Evolutionary conservation across 2,797 vertebrate genomes (phyloP), one percentile per base, ranked within the genome.

Genomic region (Acrossocheilus fasciatus): DNA sequence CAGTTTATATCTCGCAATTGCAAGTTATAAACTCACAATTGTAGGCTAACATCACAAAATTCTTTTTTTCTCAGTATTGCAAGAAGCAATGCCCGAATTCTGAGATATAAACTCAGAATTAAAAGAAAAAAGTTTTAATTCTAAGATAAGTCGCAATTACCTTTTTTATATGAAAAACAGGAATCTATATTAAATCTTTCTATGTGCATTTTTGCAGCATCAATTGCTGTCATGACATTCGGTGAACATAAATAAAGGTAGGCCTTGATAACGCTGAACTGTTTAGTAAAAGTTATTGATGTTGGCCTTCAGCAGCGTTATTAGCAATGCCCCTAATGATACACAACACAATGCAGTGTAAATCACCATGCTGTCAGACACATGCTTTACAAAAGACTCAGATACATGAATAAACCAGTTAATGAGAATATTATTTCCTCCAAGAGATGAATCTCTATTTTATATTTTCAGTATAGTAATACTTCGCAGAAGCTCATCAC

Each of bases 201-300:
- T 12, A 4, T 17, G 6, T 43, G 30, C 45, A 0, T n/a, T 50
- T 47, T 57, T 23, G 12, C 45, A 57, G 3, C 57, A 54, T 36
- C 41, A 36, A 2, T 45, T 62, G 39, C 54, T 83, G 10, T 82
- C 18, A 52, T 70, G 54, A 39, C 30, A 74, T 89, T 87, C 47
- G 4, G 34, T 73, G 12, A 64, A 47, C 18, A 12, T 41, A 68
- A 81, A 68, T 23, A 86, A 68, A 64, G 34, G 62, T 81, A 64
- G 52, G 85, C 66, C 50, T 14, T 34, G 34, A 39, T 76, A n/a
- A 52, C 43, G 8, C 34, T 18, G 57, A 84, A 76, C 26, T 17
- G 69, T 59, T 80, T 62, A 82, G 41, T 50, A 80, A 81, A 75
- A 45, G 43, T 86, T 81, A 86, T 86, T 74, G 54, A 76, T 39